phyloP scores from a whole-genome alignment of 2,797 vertebrate genomes.

The Sciaenops ocellatus region DNA sequence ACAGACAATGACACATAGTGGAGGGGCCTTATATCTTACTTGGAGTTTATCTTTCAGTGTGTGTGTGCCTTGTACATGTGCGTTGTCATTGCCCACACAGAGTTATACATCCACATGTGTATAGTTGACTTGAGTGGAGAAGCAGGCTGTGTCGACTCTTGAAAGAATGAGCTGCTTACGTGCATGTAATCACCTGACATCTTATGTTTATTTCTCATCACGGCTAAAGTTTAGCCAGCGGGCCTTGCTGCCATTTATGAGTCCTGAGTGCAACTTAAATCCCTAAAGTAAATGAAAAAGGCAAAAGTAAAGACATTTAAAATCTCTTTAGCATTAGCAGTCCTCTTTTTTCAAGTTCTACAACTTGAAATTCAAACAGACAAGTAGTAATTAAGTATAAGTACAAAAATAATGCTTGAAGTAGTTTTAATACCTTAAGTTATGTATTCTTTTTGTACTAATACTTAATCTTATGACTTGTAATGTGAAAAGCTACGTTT shows the following conservation, averaged over 20 bases:
- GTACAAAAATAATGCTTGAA: too few relatives aligned
- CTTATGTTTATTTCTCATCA: constrained; percentile 28
- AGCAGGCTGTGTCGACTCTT: constrained; percentile 29
- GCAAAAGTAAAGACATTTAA: not conserved
- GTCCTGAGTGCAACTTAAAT: not conserved
- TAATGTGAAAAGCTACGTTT: not conserved
- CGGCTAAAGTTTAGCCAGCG: constrained; percentile 38
- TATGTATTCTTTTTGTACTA: not conserved
- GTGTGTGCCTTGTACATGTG: not conserved
- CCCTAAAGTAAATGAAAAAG: not conserved
- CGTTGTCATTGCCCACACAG: constrained; percentile 5
- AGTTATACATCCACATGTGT: not conserved
- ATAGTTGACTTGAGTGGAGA: not conserved
- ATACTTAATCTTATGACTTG: not conserved
- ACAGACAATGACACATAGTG: constrained; percentile 27
- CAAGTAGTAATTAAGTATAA: too few relatives aligned
- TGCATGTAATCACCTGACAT: constrained; percentile 31
- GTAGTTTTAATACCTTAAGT: too few relatives aligned
- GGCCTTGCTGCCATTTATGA: not conserved
- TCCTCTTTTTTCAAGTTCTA: not conserved
- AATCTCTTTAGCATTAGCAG: not conserved
- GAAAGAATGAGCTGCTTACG: constrained; percentile 47
- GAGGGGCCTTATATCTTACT: constrained; percentile 7
- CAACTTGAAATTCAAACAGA: not conserved
- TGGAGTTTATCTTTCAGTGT: constrained; percentile 19